Conservation (phyloP, 2,113 vertebrate species). For the Microcebus lehilahytsara region DNA sequence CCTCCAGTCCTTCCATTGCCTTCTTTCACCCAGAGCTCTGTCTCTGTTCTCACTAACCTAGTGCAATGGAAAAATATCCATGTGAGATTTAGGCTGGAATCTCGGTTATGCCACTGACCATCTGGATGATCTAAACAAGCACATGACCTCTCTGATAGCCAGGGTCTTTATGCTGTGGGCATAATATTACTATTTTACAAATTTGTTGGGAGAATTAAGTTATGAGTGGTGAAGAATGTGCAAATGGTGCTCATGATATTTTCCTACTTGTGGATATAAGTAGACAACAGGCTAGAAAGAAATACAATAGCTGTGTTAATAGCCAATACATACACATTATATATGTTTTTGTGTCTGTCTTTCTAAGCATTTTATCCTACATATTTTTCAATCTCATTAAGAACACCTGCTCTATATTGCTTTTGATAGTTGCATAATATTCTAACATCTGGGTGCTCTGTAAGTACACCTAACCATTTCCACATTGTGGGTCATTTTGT, state of each 20-base stretch:
- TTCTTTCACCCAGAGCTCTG: not conserved
- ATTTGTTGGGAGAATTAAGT: not conserved
- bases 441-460: conserved; percentile 44
- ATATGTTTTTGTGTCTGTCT: not conserved
- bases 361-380: conserved; percentile 18
- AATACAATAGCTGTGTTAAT: not conserved
- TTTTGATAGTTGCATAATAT: conserved; percentile 50
- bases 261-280: not conserved
- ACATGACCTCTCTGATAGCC: not conserved
- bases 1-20: not conserved
- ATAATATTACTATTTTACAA: not conserved
- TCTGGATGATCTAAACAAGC: not conserved
- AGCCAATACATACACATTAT: not conserved
- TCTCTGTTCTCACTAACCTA: not conserved
- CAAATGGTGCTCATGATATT: not conserved
- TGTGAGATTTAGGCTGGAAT: not conserved
- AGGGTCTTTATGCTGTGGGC: not conserved
- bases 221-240: not conserved
- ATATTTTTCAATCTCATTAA: not conserved
- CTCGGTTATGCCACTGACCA: not conserved
- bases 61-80: not conserved
- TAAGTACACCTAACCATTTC: conserved; percentile 35
- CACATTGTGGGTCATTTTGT: not conserved
- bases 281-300: not conserved
- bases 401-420: not conserved